Percentiles rank a stretch among this genome's conserved stretches.
Evolutionary conservation across 2,113 vertebrate genomes (phyloP).

Genomic region (Hemiprocne comata): DNA sequence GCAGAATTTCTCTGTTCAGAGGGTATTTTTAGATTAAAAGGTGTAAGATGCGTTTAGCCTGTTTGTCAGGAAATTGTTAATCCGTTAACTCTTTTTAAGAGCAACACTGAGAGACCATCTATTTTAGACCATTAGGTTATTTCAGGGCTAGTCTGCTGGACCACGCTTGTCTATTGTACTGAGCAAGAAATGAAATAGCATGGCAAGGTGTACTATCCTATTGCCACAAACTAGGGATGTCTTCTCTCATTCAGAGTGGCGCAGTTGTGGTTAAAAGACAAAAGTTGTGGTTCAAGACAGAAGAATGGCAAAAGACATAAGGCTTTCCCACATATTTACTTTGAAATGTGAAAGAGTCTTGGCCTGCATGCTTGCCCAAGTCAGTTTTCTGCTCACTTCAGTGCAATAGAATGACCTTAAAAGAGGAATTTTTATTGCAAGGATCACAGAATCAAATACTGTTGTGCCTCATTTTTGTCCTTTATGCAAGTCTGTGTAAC

Average conservation of each 20-base stretch:
- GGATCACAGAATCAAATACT: neutral
- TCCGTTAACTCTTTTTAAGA: neutral
- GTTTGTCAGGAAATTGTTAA: neutral
- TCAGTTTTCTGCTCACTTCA: constrained; percentile 10
- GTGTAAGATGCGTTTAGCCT: neutral
- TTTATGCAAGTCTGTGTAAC: constrained; percentile 22
- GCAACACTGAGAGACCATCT: neutral
- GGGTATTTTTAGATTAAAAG: constrained; percentile 40
- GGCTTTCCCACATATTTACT: neutral
- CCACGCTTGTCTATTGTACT: neutral
- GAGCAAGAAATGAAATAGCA: neutral
- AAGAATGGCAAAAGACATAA: neutral
- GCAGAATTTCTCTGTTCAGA: neutral
- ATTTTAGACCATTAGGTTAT: neutral
- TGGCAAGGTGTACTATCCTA: neutral
- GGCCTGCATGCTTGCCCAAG: neutral
- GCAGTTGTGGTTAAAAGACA: neutral
- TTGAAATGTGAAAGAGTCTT: neutral
- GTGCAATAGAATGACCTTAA: constrained; percentile 3
- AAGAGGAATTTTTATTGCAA: neutral
- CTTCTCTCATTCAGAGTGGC: neutral
- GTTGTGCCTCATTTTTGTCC: constrained; percentile 35
- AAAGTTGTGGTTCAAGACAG: neutral
- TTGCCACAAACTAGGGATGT: neutral
- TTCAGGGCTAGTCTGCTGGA: neutral